Evolutionary conservation across 2,113 vertebrate genomes (phyloP), one percentile per base, ranked within the genome.

Genomic region (Macaca nemestrina): DNA sequence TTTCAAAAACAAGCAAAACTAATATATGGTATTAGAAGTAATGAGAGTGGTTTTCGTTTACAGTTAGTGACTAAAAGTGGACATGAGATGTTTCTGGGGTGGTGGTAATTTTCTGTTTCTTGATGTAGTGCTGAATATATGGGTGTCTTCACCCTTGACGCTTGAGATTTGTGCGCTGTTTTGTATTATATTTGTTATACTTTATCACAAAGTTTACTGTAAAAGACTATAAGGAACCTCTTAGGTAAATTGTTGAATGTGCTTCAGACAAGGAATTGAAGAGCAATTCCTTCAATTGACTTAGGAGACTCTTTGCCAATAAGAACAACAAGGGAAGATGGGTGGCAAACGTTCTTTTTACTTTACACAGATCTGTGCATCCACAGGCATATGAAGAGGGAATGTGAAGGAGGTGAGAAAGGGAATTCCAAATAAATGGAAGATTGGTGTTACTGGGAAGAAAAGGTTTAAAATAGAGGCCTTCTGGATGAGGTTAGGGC

Each of bases 1-100:
- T 76, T 92, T 90, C n/a, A 90, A 75, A 97, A 90, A 78, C 0
- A 81, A 84, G 55, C 30, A 90, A 75, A 95, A 73, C 40, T 67
- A 61, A 82, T 55, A 48, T 2, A 23, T 80, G 4, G 43, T 32
- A 3, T 87, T 48, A 92, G 48, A 92, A 75, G 23, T 75, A 83
- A 72, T 3, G 20, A 61, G 18, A 83, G 3, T 48, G 4, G 4
- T 76, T 91, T 93, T 88, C 78, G 83, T 73, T 89, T 57, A 76
- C 18, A 72, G 50, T 70, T 67, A 40, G 35, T 40, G 61, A 48
- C 43, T n/a, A 43, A 64, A 84, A 64, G 61, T 14, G 6, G 61
- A 68, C 30, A n/a, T 20, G 20, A 32, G 43, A 75, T 80, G 67
- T 50, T 40, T 90, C 55, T 27, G 22, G 27, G 22, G 3, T 70